Evolutionary conservation across 2,113 vertebrate genomes (phyloP), one percentile per base, ranked within the genome.

Genomic region (Mungos mungo): DNA sequence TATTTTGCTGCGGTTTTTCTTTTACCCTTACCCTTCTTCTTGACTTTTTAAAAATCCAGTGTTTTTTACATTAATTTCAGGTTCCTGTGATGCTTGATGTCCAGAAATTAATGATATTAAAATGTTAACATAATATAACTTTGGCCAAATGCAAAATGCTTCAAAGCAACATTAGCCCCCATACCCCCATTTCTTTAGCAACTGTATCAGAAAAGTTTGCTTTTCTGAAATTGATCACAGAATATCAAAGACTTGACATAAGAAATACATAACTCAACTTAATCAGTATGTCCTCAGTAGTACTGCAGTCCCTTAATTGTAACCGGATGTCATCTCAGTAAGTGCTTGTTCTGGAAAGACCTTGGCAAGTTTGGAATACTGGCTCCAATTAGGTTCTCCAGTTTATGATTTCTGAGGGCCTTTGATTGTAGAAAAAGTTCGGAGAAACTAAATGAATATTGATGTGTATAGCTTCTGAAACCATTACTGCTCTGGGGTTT

Each of bases 181-280:
- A 38, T 4, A 38, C 2, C 21, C 54, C 19, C 7, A 7, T 94
- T 88, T 84, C 65, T 93, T 88, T 85, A 96, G 35, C 74, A 93
- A 91, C 35, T 92, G 1, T n/a, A 82, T 76, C 38, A 90, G 25
- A 81, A 93, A 68, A 90, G 31, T 80, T 85, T 92, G 18, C 12
- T 90, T 74, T 82, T 95, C 35, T 90, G 2, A 90, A 82, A 88
- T 31, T 85, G 38, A 90, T 23, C 31, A 69, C 41, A 71, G 2
- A 90, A 77, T 92, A 38, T 52, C 90, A 96, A 94, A 74, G 12
- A 13, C 14, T 90, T 84, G 8, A 45, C 21, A 57, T 80, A 57
- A 95, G 21, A 96, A 81, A 77, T 92, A 81, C 1, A 57, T 87
- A 82, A 79, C 94, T 97, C 88, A 93, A 18, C 54, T 95, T 77